These are phyloP conservation scores for Synergus umbraculus DNA, from an alignment of 2,888 invertebrate genomes.

Conservation along the genomic window DNA sequence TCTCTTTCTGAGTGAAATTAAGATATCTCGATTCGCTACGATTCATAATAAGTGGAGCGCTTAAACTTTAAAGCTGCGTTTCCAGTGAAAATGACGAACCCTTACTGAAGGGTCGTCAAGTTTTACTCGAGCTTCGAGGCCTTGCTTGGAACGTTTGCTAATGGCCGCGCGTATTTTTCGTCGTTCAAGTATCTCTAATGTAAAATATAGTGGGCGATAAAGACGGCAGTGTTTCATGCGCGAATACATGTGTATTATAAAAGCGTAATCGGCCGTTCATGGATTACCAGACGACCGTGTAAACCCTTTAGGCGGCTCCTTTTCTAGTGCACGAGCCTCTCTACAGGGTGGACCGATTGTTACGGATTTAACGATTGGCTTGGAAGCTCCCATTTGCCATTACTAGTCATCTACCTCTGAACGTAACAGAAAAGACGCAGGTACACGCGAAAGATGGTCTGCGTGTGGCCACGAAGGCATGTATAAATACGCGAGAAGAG, in stretches of 20 bases:
- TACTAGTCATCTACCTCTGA: not conserved
- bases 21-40: conserved; percentile 34
- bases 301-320: conserved; percentile 39
- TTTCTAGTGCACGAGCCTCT: conserved; percentile 4
- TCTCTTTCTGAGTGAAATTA: conserved; percentile 27
- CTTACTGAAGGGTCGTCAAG: conserved; percentile 30
- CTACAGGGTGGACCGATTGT: conserved; percentile 34
- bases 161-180: conserved; percentile 31
- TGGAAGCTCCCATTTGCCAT: conserved; percentile 30
- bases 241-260: conserved; percentile 40
- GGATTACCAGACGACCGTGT: conserved; percentile 35
- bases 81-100: conserved; percentile 3
- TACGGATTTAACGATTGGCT: conserved; percentile 37
- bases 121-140: conserved; percentile 21
- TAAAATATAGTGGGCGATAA: conserved; percentile 41
- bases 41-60: conserved; percentile 17
- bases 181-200: conserved; percentile 36
- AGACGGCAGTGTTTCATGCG: conserved; percentile 38
- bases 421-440: conserved; percentile 48
- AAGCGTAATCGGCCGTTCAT: conserved; percentile 39
- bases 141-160: conserved; percentile 3
- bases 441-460: conserved; percentile 59
- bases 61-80: conserved; percentile 20
- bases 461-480: conserved; percentile 74
- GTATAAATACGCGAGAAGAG: conserved; percentile 77